Evolutionary conservation across 2,113 vertebrate genomes (phyloP).

Genomic region (Acinonyx jubatus): DNA sequence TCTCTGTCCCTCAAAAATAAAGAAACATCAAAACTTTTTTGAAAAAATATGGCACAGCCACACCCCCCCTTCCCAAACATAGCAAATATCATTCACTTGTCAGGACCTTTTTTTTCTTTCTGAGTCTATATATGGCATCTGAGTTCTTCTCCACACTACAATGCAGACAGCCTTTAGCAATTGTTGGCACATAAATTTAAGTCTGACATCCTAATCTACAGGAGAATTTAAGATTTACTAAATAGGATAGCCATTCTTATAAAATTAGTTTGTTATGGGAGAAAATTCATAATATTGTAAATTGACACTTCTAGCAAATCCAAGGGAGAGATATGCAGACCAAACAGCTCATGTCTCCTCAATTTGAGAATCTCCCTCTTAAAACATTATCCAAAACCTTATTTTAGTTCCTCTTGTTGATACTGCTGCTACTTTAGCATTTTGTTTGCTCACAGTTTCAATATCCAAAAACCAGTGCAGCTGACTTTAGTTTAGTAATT

Average conservation of each 20-base stretch:
- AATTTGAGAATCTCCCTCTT: background rate
- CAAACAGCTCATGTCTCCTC: background rate
- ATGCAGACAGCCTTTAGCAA: background rate
- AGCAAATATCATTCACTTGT: background rate
- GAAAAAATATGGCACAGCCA: background rate
- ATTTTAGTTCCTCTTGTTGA: background rate
- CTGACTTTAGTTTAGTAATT: constrained; percentile 13
- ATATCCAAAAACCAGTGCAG: background rate
- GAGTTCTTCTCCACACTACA: background rate
- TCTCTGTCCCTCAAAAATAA: too few species aligned
- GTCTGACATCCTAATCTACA: background rate
- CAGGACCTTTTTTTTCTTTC: background rate
- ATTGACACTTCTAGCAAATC: background rate
- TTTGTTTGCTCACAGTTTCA: background rate
- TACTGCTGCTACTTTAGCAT: background rate
- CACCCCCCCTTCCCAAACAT: background rate
- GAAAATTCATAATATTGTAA: background rate
- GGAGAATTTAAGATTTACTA: background rate
- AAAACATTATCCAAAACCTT: background rate
- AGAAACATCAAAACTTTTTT: too few species aligned
- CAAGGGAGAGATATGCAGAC: background rate
- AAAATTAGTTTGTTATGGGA: background rate
- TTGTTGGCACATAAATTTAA: background rate
- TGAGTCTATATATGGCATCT: background rate
- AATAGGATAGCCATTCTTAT: background rate